Evolutionary conservation across 2,888 invertebrate genomes (phyloP).

Genomic region (Netelia inedita): DNA sequence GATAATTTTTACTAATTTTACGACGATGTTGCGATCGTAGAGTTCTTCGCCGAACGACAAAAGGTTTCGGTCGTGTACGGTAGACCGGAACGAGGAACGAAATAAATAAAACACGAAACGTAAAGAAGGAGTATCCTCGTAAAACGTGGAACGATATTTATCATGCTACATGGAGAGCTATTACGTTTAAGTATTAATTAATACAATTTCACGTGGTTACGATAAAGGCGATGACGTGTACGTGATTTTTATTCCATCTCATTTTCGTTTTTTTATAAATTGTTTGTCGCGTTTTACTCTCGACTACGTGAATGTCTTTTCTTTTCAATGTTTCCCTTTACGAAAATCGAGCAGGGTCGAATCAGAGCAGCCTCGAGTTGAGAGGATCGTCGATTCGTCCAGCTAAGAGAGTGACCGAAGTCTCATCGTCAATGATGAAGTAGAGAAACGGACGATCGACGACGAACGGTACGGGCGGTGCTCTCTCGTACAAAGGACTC

Average conservation of each 20-base stretch:
- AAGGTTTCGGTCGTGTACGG: not conserved
- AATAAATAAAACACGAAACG: slow-evolving; percentile 64
- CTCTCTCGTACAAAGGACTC: slow-evolving; percentile 80
- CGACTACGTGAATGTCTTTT: slow-evolving; percentile 21
- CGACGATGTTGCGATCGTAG: not conserved
- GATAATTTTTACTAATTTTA: slow-evolving; percentile 41
- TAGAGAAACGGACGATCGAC: slow-evolving; percentile 94
- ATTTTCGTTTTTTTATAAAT: not conserved
- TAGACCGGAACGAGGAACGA: slow-evolving; percentile 31
- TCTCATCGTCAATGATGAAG: slow-evolving; percentile 93
- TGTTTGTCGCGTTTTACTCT: slow-evolving; percentile 56
- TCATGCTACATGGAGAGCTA: slow-evolving; percentile 70
- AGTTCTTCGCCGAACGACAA: slow-evolving; percentile 42
- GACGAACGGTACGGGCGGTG: slow-evolving; percentile 89
- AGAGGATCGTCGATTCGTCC: slow-evolving; percentile 94
- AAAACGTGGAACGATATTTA: slow-evolving; percentile 53
- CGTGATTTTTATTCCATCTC: slow-evolving; percentile 12
- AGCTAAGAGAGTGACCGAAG: slow-evolving; percentile 92
- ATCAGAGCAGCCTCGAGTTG: slow-evolving; percentile 92
- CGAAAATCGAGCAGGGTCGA: not conserved
- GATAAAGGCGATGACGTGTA: slow-evolving; percentile 45
- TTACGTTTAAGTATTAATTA: slow-evolving; percentile 81
- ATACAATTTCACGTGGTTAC: slow-evolving; percentile 80
- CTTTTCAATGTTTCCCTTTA: slow-evolving; percentile 1
- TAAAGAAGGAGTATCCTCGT: slow-evolving; percentile 26